Percentiles rank a stretch among this genome's conserved stretches.
phyloP scores from a whole-genome alignment of 2,888 invertebrate genomes.

The Bombyx huttoni region DNA sequence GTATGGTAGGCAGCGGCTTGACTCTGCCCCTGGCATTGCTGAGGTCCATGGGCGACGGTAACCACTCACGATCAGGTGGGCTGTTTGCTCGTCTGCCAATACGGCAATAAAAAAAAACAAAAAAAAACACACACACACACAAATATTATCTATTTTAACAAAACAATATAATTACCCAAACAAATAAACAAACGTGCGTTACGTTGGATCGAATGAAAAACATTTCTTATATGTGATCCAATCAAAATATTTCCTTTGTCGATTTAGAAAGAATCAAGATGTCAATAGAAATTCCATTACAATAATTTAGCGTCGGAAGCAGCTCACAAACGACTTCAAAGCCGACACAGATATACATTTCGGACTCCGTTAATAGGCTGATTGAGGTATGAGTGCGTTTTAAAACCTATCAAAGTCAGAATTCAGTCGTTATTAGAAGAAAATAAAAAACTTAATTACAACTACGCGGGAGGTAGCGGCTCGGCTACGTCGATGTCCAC shows the following conservation, averaged over 20 bases:
- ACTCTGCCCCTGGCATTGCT: too few relatives aligned
- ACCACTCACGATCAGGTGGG: too few relatives aligned
- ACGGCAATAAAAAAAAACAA: too few relatives aligned
- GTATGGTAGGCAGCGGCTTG: too few relatives aligned
- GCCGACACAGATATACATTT: background rate
- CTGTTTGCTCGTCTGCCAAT: too few relatives aligned
- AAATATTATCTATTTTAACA: too few relatives aligned
- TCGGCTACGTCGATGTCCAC: too few relatives aligned
- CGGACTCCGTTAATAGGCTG: background rate
- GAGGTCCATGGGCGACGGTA: too few relatives aligned
- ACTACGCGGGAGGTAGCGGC: too few relatives aligned
- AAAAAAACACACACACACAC: too few relatives aligned
- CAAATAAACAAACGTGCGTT: background rate
- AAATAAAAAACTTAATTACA: too few relatives aligned
- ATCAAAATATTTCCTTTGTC: background rate
- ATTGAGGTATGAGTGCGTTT: background rate
- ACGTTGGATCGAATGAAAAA: background rate
- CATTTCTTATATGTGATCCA: background rate
- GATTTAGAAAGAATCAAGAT: background rate
- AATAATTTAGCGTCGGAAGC: background rate
- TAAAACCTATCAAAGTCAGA: background rate
- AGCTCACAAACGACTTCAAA: background rate
- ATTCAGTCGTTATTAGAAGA: too few relatives aligned
- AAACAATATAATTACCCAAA: background rate
- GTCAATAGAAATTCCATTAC: background rate